phyloP scores from a whole-genome alignment of 1,140 invertebrate species.

The Trichogramma pretiosum region DNA sequence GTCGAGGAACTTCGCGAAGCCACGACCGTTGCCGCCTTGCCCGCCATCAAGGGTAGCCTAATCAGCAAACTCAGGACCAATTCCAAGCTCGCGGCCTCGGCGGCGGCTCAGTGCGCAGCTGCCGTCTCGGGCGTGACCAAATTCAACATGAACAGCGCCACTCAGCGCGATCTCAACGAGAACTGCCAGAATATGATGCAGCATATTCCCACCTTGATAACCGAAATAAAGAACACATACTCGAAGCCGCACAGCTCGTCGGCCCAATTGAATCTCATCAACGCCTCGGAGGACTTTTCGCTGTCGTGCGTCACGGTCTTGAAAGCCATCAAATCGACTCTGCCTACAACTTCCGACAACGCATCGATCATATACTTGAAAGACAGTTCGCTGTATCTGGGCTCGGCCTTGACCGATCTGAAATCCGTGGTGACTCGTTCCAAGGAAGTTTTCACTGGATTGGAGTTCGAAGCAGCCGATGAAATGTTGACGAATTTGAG shows the following conservation, averaged over 20 bases:
- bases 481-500: constrained; percentile 73
- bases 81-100: constrained; percentile 78
- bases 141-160: constrained; percentile 61
- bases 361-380: constrained; percentile 60
- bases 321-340: constrained; percentile 66
- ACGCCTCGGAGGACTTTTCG: constrained; percentile 77
- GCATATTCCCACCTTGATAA: constrained; percentile 72
- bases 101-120: constrained; percentile 83
- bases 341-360: constrained; percentile 80
- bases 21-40: constrained; percentile 73
- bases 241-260: constrained; percentile 64
- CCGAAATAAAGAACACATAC: constrained; percentile 68
- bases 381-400: constrained; percentile 66
- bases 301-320: constrained; percentile 65
- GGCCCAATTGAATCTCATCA: constrained; percentile 74
- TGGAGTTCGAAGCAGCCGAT: constrained; percentile 75
- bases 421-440: constrained; percentile 73
- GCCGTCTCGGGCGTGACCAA: constrained; percentile 68
- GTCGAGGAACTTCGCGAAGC: constrained; percentile 87
- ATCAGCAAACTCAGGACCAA: constrained; percentile 68
- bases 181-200: constrained; percentile 72
- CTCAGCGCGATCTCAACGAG: constrained; percentile 64
- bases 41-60: constrained; percentile 68
- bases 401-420: constrained; percentile 67
- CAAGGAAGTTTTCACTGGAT: constrained; percentile 77